Conservation (phyloP, 64 coral and sea anemone species). For the Stichodactyla helianthus region DNA sequence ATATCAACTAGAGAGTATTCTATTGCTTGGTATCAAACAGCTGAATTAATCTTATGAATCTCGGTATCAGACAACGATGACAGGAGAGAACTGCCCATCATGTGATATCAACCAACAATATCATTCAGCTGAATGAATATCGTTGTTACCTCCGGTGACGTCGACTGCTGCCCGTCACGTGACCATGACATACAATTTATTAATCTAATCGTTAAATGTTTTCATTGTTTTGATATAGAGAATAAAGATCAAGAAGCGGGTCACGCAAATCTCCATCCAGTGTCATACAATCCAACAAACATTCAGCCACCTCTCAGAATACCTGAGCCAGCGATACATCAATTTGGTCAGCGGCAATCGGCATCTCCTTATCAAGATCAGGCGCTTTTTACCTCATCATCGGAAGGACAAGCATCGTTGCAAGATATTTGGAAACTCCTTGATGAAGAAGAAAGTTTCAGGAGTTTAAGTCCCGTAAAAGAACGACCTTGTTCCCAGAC, state of each 20-base stretch:
- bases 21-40: too few relatives aligned
- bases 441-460: conserved; percentile 87
- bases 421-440: conserved; percentile 99
- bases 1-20: too few relatives aligned
- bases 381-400: conserved; percentile 82
- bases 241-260: background rate
- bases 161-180: too few relatives aligned
- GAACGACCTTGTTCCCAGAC: background rate
- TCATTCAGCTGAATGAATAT: too few relatives aligned
- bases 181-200: too few relatives aligned
- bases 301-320: too few relatives aligned
- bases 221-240: background rate
- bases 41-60: too few relatives aligned
- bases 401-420: conserved; percentile 81
- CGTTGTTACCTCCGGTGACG: too few relatives aligned
- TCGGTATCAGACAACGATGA: too few relatives aligned
- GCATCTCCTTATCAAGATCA: conserved; percentile 44
- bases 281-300: background rate
- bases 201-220: background rate
- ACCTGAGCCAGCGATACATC: conserved; percentile 11
- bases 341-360: conserved; percentile 33
- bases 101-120: too few relatives aligned
- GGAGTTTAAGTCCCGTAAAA: conserved; percentile 48
- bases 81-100: too few relatives aligned
- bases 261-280: background rate